Percentiles rank a stretch among this genome's conserved stretches.
Evolutionary conservation across 1,140 invertebrate species (phyloP).

Genomic region (Telenomus remus): DNA sequence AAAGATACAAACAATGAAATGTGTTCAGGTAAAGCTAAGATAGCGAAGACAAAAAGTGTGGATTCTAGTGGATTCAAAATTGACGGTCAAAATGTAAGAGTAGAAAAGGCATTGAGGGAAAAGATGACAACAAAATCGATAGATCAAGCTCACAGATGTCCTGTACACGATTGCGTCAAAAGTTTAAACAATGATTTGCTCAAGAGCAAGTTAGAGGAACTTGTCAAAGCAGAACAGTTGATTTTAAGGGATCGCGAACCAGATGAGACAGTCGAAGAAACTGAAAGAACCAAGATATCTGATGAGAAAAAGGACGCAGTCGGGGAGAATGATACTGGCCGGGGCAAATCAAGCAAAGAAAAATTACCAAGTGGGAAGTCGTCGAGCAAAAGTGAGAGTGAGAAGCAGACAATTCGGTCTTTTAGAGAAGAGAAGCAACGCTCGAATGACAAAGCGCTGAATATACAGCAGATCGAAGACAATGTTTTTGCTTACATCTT

Average conservation of each 20-base stretch:
- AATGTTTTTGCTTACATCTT: slow-evolving; percentile 64
- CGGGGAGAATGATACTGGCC: not conserved
- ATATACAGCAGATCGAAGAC: not conserved
- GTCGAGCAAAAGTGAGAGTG: not conserved
- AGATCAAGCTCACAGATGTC: slow-evolving; percentile 32
- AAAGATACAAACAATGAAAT: not conserved
- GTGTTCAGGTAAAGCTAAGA: not conserved
- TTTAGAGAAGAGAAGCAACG: slow-evolving; percentile 9
- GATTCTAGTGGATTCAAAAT: not conserved
- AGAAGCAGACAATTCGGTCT: no score
- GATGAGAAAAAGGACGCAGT: not conserved
- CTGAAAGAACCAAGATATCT: not conserved
- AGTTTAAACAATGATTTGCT: slow-evolving; percentile 23
- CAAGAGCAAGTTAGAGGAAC: slow-evolving; percentile 53
- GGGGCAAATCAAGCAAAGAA: not conserved
- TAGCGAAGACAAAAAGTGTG: not conserved
- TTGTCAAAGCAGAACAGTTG: slow-evolving; percentile 55
- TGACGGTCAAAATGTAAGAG: no score
- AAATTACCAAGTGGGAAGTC: slow-evolving; percentile 1
- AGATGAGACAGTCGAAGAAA: not conserved
- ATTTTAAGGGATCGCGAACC: slow-evolving; percentile 24
- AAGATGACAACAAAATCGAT: slow-evolving; percentile 14
- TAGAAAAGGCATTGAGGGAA: not conserved
- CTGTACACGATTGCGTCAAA: slow-evolving; percentile 29
- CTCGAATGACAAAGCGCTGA: not conserved